phyloP scores from a whole-genome alignment of 2,113 vertebrate species.

The Pyrgilauda ruficollis region DNA sequence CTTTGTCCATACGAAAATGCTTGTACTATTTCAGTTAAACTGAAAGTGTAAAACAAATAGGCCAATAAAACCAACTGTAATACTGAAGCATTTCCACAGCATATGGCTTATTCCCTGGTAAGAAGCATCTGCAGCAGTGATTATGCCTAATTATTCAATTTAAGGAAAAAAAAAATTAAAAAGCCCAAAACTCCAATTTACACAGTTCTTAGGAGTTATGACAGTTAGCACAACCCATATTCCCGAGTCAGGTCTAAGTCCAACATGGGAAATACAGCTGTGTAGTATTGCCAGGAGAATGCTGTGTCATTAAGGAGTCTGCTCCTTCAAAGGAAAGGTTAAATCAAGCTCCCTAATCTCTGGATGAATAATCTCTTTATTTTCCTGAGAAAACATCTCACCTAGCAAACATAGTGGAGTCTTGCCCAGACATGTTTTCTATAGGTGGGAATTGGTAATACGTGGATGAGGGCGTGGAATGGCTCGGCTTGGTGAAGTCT shows the following conservation, averaged over 20 bases:
- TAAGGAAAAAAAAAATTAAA: not conserved
- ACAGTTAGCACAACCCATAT: not conserved
- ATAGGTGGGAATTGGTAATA: constrained; percentile 11
- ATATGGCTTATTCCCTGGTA: not conserved
- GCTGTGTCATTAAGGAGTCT: not conserved
- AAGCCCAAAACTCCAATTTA: not conserved
- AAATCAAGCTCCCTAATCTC: constrained; percentile 27
- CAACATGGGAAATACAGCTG: not conserved
- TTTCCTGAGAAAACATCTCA: constrained; percentile 39
- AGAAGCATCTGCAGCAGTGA: not conserved
- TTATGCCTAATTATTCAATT: not conserved
- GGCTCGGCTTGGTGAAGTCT: not conserved
- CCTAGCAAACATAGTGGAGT: not conserved
- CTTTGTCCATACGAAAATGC: not conserved
- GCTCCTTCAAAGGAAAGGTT: constrained; percentile 10
- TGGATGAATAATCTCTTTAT: constrained; percentile 44
- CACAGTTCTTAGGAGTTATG: not conserved
- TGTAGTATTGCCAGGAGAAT: not conserved
- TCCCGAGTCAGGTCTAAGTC: not conserved
- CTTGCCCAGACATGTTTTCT: constrained; percentile 36
- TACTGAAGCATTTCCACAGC: not conserved
- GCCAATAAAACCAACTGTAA: not conserved
- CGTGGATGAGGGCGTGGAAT: not conserved
- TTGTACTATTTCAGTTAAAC: not conserved
- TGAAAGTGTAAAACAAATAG: not conserved